Evolutionary conservation across 2,888 invertebrate genomes (phyloP), one percentile per base, ranked within the genome.

Genomic region (Aelia acuminata): DNA sequence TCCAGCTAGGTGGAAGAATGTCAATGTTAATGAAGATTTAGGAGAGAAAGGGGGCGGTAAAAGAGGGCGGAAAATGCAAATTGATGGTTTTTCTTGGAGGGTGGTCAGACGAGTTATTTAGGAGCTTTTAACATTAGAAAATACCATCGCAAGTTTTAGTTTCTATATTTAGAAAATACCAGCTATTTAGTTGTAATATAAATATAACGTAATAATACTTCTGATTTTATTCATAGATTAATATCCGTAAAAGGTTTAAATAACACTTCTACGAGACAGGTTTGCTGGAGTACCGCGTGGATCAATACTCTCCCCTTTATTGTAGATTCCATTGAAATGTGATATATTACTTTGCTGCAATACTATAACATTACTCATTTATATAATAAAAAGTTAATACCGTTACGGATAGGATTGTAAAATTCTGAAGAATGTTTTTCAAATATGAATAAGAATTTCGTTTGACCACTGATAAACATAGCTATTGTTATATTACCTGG

Each of bases 71-170:
- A 35, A 70, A 70, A 70, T 70, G 63, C 63, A 70, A 70, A 70
- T 70, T 70, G 63, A 70, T 70, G 63, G 63, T 70, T 70, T 70
- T 70, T 70, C 63, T 70, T 35, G 35, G 63, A 70, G 31, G 35
- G 63, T 18, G 63, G 31, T 70, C 63, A 18, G 63, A 15, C 63
- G 31, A 31, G 13, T 3, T 11, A 15, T 15, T 13, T 15, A 35
- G 63, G 5, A 22, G 31, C 0, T 11, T 20, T 35, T 70, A 20
- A 35, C 22, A 7, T 70, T 70, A 3, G 4, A 8, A 4, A 15
- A 53, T 53, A 26, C n/a, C n/a, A n/a, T n/a, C n/a, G n/a, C 5
- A 35, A 35, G 18, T 70, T n/a, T 7, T 35, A 18, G 18, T 70
- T 18, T 70, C 18, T 18, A 18, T 70, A 26, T 70, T 5, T 70